Percentiles rank a stretch among this genome's conserved stretches.
phyloP scores from a whole-genome alignment of 2,888 invertebrate species.

The Pheosia gnoma region DNA sequence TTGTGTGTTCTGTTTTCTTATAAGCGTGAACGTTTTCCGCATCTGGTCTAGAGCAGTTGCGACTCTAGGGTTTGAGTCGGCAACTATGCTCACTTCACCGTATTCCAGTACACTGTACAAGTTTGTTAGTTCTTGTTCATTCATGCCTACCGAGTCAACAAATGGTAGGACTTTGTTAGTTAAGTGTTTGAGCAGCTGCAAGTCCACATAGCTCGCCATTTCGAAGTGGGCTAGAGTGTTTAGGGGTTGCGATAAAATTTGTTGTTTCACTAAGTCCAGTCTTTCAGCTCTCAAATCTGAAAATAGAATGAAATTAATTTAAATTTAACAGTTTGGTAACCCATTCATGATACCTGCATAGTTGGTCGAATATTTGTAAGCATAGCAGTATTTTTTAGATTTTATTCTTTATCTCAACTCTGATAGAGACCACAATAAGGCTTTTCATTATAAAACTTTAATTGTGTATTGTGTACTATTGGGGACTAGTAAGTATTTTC shows the following conservation, averaged over 20 bases:
- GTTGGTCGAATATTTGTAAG: too few species aligned
- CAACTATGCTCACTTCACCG: conserved; percentile 88
- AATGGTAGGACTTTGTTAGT: conserved; percentile 87
- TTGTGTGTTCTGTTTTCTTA: conserved; percentile 70
- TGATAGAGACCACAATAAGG: too few species aligned
- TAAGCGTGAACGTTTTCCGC: conserved; percentile 86
- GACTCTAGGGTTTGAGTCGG: conserved; percentile 91
- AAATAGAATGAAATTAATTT: conserved; percentile 33
- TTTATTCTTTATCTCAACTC: too few species aligned
- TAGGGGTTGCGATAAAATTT: conserved; percentile 85
- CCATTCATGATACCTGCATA: too few species aligned
- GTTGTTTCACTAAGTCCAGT: conserved; percentile 86
- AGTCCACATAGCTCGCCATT: conserved; percentile 93
- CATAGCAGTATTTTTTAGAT: too few species aligned
- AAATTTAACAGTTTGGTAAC: background rate
- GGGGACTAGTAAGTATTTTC: too few species aligned
- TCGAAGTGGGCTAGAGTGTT: conserved; percentile 91
- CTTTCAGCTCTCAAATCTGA: conserved; percentile 86
- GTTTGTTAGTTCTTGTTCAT: conserved; percentile 93
- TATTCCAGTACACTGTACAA: conserved; percentile 87
- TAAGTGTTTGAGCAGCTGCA: conserved; percentile 86
- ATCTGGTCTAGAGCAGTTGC: conserved; percentile 92
- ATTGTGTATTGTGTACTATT: too few species aligned
- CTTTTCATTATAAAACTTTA: too few species aligned
- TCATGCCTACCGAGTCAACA: conserved; percentile 94